Evolutionary conservation across 2,113 vertebrate genomes (phyloP), one percentile per base, ranked within the genome.

Genomic region (Nanorana parkeri): DNA sequence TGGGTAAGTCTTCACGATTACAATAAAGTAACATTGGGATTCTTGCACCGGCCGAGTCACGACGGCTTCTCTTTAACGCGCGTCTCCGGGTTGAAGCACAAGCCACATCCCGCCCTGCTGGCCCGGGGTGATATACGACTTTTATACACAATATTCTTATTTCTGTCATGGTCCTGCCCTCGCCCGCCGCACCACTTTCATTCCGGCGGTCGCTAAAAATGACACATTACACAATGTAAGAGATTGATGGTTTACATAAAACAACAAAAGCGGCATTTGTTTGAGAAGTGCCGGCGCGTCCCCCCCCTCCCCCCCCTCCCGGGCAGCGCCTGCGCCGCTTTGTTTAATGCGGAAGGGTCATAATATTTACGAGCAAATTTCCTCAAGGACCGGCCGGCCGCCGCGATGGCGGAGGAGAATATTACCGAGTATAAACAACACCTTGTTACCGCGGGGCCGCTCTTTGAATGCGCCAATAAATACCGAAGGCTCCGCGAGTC

Each of bases 351-450:
- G 80, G 28, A 75, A 51, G 60, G 29, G 61, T 47, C 51, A 68
- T 41, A 65, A 82, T 82, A 82, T 82, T 82, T 82, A 82, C 58
- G 71, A 73, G 28, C 71, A 82, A 74, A 82, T 82, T 60, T 75
- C 32, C 69, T 67, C 69, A 81, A 81, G 79, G 79, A 81, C 71
- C 51, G 54, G 16, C 26, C 26, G 17, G 71, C 51, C 71, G 71
- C 51, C 71, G n/a, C 26, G 3, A 17, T 23, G 60, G 51, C 36
- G 16, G 7, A 47, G 29, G 61, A 64, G 80, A 65, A 82, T 67
- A 75, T 82, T 82, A 82, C 29, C 68, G 71, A 58, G 51, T 47
- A 66, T 75, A 67, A 82, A 75, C 69, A 75, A 75, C 69, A 24
- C 51, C 51, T n/a, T 54, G 36, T 74, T 56, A 74, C 68, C 23